Evolutionary conservation across 1,140 invertebrate species (phyloP).

Genomic region (Tetramorium simillimum): DNA sequence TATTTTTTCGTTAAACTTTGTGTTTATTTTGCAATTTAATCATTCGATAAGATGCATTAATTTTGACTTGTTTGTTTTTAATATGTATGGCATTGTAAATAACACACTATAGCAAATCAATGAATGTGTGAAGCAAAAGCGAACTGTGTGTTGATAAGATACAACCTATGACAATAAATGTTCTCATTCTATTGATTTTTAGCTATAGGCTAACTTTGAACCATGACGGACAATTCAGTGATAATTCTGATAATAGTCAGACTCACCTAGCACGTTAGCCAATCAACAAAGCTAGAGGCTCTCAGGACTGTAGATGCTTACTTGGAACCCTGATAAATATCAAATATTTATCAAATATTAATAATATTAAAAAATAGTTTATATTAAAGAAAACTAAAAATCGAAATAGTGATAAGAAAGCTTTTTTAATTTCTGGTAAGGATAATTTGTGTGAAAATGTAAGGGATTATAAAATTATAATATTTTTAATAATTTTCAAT

Average conservation of each 20-base stretch:
- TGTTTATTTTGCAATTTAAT: slow-evolving; percentile 31
- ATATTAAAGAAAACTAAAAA: too few species aligned
- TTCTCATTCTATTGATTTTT: slow-evolving; percentile 9
- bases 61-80: background rate
- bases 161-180: slow-evolving; percentile 5
- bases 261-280: slow-evolving; percentile 21
- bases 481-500: background rate
- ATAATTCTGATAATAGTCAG: slow-evolving; percentile 34
- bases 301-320: background rate
- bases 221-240: slow-evolving; percentile 6
- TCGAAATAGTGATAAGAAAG: too few species aligned
- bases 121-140: background rate
- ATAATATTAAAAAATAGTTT: background rate
- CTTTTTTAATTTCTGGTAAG: too few species aligned
- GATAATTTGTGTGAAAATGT: too few species aligned
- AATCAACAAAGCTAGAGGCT: slow-evolving; percentile 10
- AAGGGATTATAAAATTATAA: too few species aligned
- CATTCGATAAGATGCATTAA: background rate
- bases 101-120: slow-evolving; percentile 20
- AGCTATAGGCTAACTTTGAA: background rate
- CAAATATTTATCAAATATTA: background rate
- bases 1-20: background rate
- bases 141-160: background rate
- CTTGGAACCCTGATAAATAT: background rate
- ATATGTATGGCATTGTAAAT: background rate